Percentiles rank a stretch among this genome's conserved stretches.
These are phyloP conservation scores for Amorpha juglandis DNA, from an alignment of 2,888 invertebrate species.

Conservation along the genomic window DNA sequence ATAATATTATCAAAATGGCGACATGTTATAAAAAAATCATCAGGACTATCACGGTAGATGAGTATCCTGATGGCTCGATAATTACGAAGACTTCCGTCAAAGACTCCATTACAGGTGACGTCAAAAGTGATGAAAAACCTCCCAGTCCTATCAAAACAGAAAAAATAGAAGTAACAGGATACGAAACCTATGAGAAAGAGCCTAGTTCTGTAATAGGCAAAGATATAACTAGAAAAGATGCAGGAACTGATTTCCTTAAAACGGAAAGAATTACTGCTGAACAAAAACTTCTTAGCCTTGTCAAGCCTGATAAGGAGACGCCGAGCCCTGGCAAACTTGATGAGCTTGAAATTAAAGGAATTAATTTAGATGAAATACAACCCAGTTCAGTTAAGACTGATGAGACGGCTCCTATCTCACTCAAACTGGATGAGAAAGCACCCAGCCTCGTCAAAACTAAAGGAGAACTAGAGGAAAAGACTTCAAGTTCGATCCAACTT, in stretches of 20 bases:
- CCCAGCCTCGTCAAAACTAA: constrained; percentile 19
- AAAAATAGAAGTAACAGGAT: neutral
- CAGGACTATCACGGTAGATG: constrained; percentile 66
- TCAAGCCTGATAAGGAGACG: constrained; percentile 29
- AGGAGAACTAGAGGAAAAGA: neutral
- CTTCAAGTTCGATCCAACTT: neutral
- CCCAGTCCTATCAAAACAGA: constrained; percentile 37
- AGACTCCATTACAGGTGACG: constrained; percentile 59
- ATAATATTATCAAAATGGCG: constrained; percentile 46
- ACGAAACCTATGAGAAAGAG: constrained; percentile 32
- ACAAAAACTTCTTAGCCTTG: constrained; percentile 12
- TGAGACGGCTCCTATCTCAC: constrained; percentile 13
- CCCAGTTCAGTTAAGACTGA: constrained; percentile 1
- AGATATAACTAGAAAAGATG: constrained; percentile 24
- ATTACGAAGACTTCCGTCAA: constrained; percentile 69
- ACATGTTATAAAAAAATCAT: constrained; percentile 65
- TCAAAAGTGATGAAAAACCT: constrained; percentile 60
- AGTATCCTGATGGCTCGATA: constrained; percentile 70
- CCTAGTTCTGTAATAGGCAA: constrained; percentile 25
- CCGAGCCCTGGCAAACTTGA: constrained; percentile 23
- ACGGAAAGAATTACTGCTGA: constrained; percentile 26
- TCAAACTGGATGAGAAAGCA: constrained; percentile 17
- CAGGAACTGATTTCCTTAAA: neutral
- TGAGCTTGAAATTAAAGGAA: neutral
- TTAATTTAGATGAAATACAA: constrained; percentile 2